Base-by-base conservation (phyloP, 2,797 vertebrate species). In the Danio kyathit region DNA sequence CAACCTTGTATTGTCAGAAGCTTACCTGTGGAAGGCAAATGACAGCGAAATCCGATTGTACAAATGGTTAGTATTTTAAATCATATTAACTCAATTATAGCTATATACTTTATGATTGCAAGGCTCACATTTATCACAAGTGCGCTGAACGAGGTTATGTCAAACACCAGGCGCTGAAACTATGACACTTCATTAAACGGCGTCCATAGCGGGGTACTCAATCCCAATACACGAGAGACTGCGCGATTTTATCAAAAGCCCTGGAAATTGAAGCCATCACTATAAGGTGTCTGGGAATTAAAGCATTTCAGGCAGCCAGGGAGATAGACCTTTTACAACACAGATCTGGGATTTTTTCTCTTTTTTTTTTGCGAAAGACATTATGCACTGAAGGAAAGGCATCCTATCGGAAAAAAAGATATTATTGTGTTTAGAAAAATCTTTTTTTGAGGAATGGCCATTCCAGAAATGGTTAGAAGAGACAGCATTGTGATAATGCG, bases 51-150 rank as follows among this genome's bases (percentile, higher is more conserved):
- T 94, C 91, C 93, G 89, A 91, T 90, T 94, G 97, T 96, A 98
- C 95, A 93, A 95, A 99, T 97, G 95, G 95, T 91, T 88, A 92
- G 94, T 95, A 96, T 97, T 99, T 99, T 98, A 97, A 97, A 95
- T 97, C 97, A 96, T 97, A 98, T 98, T 97, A 98, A 96, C 95
- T 95, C 96, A 95, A 98, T 98, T 97, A 97, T 95, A 96, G 96
- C 95, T 95, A 94, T 96, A 94, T 97, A 96, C 91, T 97, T 97
- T 96, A 96, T 96, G 95, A 95, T 94, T 87, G 83, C 85, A 88
- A 91, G 92, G 90, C 88, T 84, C 87, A 91, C 95, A 97, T 98
- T 95, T 95, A 96, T 97, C 96, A 98, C 90, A 86, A 29, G 87
- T 19, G 89, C 92, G 86, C 94, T 92, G 94, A 93, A 94, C 92